A percentile compares a stretch with the other conserved stretches of the same genome.
These are phyloP conservation scores for Mesorhabditis spiculigera DNA, from an alignment of 2,888 invertebrate species.

Conservation along the genomic window DNA sequence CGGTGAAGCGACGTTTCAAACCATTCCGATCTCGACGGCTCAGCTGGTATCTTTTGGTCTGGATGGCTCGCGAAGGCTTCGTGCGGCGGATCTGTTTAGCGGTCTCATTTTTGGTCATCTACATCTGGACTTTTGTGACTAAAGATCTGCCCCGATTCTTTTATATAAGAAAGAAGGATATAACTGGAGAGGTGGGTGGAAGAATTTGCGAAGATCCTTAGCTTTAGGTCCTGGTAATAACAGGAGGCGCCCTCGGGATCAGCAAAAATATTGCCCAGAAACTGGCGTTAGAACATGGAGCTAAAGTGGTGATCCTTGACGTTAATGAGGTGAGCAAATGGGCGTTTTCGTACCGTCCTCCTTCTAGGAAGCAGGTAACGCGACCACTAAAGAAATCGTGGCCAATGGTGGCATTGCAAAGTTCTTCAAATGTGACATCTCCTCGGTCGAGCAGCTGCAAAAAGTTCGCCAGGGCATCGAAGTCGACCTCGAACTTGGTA, in stretches of 20 bases:
- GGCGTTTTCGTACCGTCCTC: neutral
- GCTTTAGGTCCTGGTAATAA: conserved; percentile 27
- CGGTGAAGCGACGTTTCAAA: no score
- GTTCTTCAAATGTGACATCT: conserved; percentile 26
- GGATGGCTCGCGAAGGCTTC: conserved; percentile 15
- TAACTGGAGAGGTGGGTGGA: conserved; percentile 18
- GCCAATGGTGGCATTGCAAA: conserved; percentile 22
- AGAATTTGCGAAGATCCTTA: neutral
- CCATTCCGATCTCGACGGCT: neutral
- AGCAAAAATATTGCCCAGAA: conserved; percentile 22
- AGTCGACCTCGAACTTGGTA: conserved; percentile 13
- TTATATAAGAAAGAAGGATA: conserved; percentile 20
- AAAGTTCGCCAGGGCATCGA: conserved; percentile 12
- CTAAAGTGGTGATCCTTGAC: conserved; percentile 26
- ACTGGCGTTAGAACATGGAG: conserved; percentile 16
- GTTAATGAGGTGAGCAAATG: conserved; percentile 24
- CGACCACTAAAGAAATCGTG: conserved; percentile 21
- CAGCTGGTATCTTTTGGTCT: conserved; percentile 9
- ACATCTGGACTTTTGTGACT: conserved; percentile 19
- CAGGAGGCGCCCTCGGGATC: conserved; percentile 31
- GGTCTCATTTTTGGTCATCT: conserved; percentile 16
- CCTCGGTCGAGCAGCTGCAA: conserved; percentile 14
- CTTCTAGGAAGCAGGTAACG: conserved; percentile 19
- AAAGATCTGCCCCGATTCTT: conserved; percentile 22
- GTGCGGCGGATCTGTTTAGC: conserved; percentile 14